A percentile compares a stretch with the other conserved stretches of the same genome.
Conservation (phyloP, 2,113 vertebrate genomes). For the Sialia sialis region DNA sequence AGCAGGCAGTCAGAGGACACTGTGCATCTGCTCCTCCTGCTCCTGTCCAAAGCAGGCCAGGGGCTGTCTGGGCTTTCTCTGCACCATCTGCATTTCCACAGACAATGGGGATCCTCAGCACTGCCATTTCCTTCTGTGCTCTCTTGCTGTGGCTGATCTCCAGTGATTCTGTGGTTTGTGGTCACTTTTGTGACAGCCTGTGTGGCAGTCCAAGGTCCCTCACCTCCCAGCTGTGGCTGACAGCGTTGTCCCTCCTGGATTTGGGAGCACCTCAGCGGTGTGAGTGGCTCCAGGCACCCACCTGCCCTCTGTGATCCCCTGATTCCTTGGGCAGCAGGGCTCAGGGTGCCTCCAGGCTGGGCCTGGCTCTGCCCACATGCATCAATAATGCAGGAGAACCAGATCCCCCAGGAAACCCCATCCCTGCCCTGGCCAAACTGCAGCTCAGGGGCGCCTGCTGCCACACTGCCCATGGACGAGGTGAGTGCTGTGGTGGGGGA, state of each 20-base stretch:
- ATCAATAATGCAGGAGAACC: conserved; percentile 22
- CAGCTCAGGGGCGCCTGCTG: background rate
- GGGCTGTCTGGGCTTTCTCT: background rate
- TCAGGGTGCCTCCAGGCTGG: background rate
- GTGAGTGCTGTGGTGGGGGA: background rate
- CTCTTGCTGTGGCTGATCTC: background rate
- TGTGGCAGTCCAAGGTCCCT: background rate
- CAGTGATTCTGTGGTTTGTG: background rate
- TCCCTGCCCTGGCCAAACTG: background rate
- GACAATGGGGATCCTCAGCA: background rate
- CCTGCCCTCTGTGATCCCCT: accelerated
- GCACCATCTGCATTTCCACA: background rate
- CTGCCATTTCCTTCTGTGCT: background rate
- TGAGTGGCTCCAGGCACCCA: background rate
- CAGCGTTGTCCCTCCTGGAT: background rate
- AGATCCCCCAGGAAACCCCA: background rate
- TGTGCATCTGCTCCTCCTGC: background rate
- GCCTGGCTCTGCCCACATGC: background rate
- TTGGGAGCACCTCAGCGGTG: accelerated
- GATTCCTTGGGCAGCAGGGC: background rate
- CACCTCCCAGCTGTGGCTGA: accelerated
- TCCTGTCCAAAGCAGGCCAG: background rate
- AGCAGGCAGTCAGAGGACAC: background rate
- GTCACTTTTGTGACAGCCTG: background rate
- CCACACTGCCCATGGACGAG: background rate